Percentiles rank a stretch among this genome's conserved stretches.
phyloP scores from a whole-genome alignment of 2,113 vertebrate species.

The Zingel zingel region DNA sequence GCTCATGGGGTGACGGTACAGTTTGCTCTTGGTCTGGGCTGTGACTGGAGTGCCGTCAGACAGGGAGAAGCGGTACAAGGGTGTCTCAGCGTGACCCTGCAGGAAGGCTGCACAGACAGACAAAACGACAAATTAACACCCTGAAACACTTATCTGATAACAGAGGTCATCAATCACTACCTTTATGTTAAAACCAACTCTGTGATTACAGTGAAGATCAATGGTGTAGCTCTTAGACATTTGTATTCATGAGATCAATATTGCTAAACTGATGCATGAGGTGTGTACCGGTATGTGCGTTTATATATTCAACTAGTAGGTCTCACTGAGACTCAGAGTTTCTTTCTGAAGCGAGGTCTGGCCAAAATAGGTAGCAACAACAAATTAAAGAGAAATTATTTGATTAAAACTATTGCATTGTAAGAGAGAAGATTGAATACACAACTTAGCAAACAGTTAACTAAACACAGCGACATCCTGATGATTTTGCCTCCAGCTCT shows the following conservation, averaged over 20 bases:
- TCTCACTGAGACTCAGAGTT: constrained; percentile 12
- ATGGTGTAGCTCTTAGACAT: constrained; percentile 18
- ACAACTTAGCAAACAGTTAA: constrained; percentile 9
- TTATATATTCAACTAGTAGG: constrained; percentile 25
- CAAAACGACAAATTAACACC: constrained; percentile 26
- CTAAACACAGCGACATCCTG: neutral
- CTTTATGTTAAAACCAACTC: constrained; percentile 9
- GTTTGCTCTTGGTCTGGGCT: constrained; percentile 96
- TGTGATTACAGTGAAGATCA: constrained; percentile 41
- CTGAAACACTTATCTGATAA: constrained; percentile 17
- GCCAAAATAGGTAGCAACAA: neutral
- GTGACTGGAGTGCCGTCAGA: constrained; percentile 96
- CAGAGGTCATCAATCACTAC: constrained; percentile 33
- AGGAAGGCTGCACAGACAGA: constrained; percentile 88
- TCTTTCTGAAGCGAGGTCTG: neutral
- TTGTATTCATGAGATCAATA: constrained; percentile 57
- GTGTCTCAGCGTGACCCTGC: constrained; percentile 95
- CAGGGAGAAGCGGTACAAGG: constrained; percentile 94
- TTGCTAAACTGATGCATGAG: constrained; percentile 44
- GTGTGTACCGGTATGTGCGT: constrained; percentile 3
- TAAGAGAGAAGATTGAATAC: neutral
- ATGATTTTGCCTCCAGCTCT: constrained; percentile 6
- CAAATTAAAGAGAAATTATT: constrained; percentile 15
- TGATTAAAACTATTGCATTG: neutral
- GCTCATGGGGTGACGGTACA: constrained; percentile 93